Evolutionary conservation across 1,140 invertebrate species (phyloP).

Genomic region (Fopius arisanus): DNA sequence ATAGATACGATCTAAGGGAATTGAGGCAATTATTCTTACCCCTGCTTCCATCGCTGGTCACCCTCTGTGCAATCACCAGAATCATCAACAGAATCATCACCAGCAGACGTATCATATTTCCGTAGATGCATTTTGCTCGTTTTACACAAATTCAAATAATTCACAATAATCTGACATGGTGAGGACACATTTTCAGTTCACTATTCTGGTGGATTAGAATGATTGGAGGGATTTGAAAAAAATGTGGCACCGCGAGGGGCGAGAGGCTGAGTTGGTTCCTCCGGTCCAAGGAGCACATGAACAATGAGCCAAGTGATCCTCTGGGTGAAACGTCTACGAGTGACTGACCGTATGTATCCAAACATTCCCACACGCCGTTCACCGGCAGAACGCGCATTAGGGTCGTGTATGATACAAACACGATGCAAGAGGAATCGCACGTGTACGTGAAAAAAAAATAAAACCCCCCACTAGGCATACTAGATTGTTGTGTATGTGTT

Average conservation of each 20-base stretch:
- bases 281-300: constrained; percentile 1
- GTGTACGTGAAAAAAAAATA: neutral
- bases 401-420: constrained; percentile 16
- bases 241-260: neutral
- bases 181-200: neutral
- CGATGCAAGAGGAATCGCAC: neutral
- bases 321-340: constrained; percentile 39
- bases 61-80: constrained; percentile 32
- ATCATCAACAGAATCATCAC: constrained; percentile 40
- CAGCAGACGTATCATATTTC: constrained; percentile 40
- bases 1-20: constrained; percentile 27
- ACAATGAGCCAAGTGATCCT: constrained; percentile 18
- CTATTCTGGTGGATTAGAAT: neutral
- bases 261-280: neutral
- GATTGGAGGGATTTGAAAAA: neutral
- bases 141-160: neutral
- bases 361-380: constrained; percentile 37
- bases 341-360: constrained; percentile 41
- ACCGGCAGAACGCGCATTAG: constrained; percentile 41
- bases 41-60: constrained; percentile 32
- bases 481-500: neutral
- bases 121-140: constrained; percentile 39
- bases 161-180: constrained; percentile 1
- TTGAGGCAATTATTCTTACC: constrained; percentile 32
- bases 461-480: neutral